phyloP scores from a whole-genome alignment of 92 coral and sea anemone species.

The Meandrina meandrites region DNA sequence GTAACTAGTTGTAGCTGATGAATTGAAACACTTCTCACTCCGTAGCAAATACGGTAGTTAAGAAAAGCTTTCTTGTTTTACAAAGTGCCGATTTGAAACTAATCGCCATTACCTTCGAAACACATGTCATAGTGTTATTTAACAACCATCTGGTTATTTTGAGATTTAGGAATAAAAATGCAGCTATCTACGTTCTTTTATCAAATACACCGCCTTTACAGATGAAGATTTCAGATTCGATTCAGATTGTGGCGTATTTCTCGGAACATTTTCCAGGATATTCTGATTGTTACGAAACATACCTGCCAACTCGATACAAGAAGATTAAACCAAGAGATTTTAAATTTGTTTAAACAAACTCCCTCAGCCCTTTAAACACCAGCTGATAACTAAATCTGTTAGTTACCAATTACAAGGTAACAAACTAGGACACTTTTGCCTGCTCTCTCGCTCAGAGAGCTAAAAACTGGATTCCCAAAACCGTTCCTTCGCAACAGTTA shows the following conservation, averaged over 20 bases:
- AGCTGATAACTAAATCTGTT: background rate
- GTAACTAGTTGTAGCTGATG: background rate
- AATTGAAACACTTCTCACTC: background rate
- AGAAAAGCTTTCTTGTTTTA: background rate
- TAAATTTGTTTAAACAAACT: slow-evolving; percentile 17
- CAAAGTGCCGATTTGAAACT: background rate
- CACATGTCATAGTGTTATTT: background rate
- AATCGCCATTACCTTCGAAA: background rate
- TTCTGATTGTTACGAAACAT: background rate
- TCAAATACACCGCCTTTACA: background rate
- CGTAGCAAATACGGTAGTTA: background rate
- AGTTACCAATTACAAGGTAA: background rate
- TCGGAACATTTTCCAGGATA: background rate
- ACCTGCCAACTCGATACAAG: background rate
- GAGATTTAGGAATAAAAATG: background rate
- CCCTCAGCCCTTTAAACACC: background rate
- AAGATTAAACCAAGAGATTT: background rate
- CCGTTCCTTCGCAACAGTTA: background rate
- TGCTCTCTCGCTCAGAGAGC: no score
- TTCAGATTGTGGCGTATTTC: background rate
- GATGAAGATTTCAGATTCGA: no score
- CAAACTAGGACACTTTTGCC: background rate
- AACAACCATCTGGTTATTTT: background rate
- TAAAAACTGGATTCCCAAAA: background rate
- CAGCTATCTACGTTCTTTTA: background rate